Percentiles rank a stretch among this genome's conserved stretches.
phyloP scores from a whole-genome alignment of 2,888 invertebrate species.

The Sisyra terminalis region DNA sequence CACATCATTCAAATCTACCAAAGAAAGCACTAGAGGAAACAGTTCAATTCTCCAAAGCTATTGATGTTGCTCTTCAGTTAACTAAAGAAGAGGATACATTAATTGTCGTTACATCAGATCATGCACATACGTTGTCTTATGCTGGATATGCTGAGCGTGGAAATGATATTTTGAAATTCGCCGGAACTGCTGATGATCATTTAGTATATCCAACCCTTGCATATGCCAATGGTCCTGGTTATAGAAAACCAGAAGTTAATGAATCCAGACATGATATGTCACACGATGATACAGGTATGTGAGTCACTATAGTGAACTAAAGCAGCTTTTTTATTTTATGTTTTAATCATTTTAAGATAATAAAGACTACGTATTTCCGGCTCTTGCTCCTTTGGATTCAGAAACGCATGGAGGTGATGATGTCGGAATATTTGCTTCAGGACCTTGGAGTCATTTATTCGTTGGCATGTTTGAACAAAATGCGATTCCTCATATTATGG shows the following conservation, averaged over 20 bases:
- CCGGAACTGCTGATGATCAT: slow-evolving; percentile 33
- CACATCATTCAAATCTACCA: slow-evolving; percentile 52
- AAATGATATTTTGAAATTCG: slow-evolving; percentile 35
- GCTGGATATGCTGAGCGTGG: slow-evolving; percentile 57
- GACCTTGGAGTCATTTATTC: slow-evolving; percentile 68
- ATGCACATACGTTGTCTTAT: slow-evolving; percentile 61
- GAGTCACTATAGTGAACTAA: too few species aligned
- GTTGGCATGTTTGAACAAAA: slow-evolving; percentile 65
- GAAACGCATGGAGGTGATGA: slow-evolving; percentile 71
- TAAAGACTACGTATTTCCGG: slow-evolving; percentile 35
- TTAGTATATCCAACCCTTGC: slow-evolving; percentile 47
- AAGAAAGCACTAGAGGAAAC: slow-evolving; percentile 62
- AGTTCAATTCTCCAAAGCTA: slow-evolving; percentile 50
- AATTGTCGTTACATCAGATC: slow-evolving; percentile 64
- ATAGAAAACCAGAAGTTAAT: slow-evolving; percentile 24
- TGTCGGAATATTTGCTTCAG: slow-evolving; percentile 58
- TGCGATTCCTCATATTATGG: slow-evolving; percentile 59
- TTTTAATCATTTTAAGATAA: slow-evolving; percentile 13
- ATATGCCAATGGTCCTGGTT: slow-evolving; percentile 62
- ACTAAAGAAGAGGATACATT: slow-evolving; percentile 53
- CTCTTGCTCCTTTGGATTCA: slow-evolving; percentile 38
- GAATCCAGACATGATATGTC: slow-evolving; percentile 38
- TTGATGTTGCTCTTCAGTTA: slow-evolving; percentile 38
- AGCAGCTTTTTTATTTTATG: too few species aligned
- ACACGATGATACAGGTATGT: slow-evolving; percentile 21